phyloP scores from a whole-genome alignment of 2,113 vertebrate genomes.

The Blennius ocellaris region DNA sequence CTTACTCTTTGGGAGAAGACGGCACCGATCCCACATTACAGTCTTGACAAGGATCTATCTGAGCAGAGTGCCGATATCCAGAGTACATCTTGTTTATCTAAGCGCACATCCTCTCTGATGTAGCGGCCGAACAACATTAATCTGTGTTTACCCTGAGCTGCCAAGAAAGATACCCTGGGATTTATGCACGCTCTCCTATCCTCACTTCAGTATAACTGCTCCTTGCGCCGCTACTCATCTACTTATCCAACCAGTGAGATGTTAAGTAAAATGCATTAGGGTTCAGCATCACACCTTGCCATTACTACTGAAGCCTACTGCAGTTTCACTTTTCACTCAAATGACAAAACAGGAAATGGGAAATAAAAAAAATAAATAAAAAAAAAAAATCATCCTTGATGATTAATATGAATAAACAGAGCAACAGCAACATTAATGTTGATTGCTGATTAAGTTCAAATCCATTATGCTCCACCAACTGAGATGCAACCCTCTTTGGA shows the following conservation, averaged over 20 bases:
- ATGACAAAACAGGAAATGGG: conserved; percentile 11
- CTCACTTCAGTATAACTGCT: conserved; percentile 52
- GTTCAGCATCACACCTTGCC: conserved; percentile 45
- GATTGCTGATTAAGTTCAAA: conserved; percentile 82
- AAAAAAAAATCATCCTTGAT: conserved; percentile 76
- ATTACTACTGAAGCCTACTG: conserved; percentile 45
- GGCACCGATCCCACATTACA: conserved; percentile 8
- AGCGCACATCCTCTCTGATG: conserved; percentile 41
- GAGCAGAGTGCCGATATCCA: conserved; percentile 23
- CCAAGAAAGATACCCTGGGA: conserved; percentile 58
- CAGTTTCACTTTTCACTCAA: conserved; percentile 50
- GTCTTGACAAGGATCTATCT: conserved; percentile 20
- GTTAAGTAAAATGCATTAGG: conserved; percentile 68
- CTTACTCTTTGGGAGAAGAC: not conserved
- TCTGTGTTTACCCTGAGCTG: conserved; percentile 70
- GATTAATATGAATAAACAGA: conserved; percentile 84
- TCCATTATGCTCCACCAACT: conserved; percentile 65
- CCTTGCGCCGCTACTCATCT: conserved; percentile 48
- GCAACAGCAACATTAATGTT: conserved; percentile 78
- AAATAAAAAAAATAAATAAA: not conserved
- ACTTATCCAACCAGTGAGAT: conserved; percentile 65
- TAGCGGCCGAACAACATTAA: conserved; percentile 65
- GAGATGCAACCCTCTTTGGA: conserved; percentile 24
- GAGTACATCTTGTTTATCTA: conserved; percentile 58
- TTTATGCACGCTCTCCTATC: conserved; percentile 58